Base-by-base conservation (phyloP, 2,888 invertebrate genomes). In the Callimorpha dominula region DNA sequence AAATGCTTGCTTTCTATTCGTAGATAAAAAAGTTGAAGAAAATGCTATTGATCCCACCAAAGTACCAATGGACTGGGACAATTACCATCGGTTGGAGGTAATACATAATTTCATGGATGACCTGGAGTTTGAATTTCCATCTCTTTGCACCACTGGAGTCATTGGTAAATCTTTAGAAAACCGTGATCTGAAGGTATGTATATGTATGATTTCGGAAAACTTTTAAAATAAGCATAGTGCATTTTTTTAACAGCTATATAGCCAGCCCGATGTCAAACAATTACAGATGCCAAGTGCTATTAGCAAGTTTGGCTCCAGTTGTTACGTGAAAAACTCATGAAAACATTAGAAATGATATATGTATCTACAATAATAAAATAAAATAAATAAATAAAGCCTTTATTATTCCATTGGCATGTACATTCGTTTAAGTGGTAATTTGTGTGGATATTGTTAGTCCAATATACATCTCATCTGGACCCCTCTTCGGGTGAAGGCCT, bases 141-240 rank as follows among this genome's bases (percentile, higher is more conserved):
- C 95, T 0, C 88, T 94, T 57, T 95, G 95, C 73, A 92, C 93
- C 1, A 88, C 91, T 17, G 89, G 89, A 68, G 75, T 84, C 5
- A 94, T 95, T 68, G 95, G 95, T 2, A 84, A 86, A 42, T 93
- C 94, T 7, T 74, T 91, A 15, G 94, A 95, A 89, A 91, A 92
- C 15, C 88, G 94, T 66, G 87, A 91, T 70, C 82, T 95, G 17
- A 94, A 93, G 90, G 94, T 92, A 83, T 46, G 72, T 62, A 62
- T 49, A 69, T 42, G 17, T 64, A 6, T 5, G 9, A 43, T 43
- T 63, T n/a, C 4, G 63, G 15, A 43, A 42, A 63, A 9, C 15
- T 40, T 62, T 40, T 2, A 15, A 40, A 62, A 14, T 40, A 5
- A 7, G 9, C 7, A n/a, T 54, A 7, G 31, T 31, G 31, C 31